Base-by-base conservation (phyloP, 35 echinoderm and acorn worm species). In the Anneissia japonica region DNA sequence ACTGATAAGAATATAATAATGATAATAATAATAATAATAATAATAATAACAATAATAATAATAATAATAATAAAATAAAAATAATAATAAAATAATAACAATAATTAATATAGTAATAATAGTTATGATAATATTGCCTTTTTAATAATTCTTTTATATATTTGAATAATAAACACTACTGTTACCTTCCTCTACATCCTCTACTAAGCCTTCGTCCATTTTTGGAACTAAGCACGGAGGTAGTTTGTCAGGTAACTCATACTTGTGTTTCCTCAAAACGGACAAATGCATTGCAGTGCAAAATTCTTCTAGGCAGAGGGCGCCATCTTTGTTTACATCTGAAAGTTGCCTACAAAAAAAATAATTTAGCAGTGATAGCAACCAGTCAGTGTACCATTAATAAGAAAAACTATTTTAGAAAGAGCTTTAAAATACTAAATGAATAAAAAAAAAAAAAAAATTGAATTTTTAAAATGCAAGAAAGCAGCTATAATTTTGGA, bases 281-380 rank as follows among this genome's bases (percentile, higher is more conserved):
- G 94, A 92, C 21, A 99, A 92, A 85, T 99, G 96, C 96, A 99
- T 99, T 80, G 96, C 96, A 46, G 96, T 99, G 46, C 89, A 99
- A 76, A 99, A 99, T 76, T 99, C 96, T 77, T 93, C 96, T 17
- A 99, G 31, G 26, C 87, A 99, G 2, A 99, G 82, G 3, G 96
- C 93, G 19, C 96, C 96, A 81, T 99, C 96, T 82, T 99, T 94
- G 79, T 99, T 99, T 0, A 99, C 96, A 86, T 99, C 96, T 17
- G 96, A 99, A 21, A 99, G 80, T 99, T 99, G 96, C 96, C 96
- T 99, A 80, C 30, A 37, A 41, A 55, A n/a, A n/a, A n/a, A 75
- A n/a, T 30, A 9, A 28, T 4, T 30, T 9, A 28, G 26, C 26
- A 75, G 74, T 9, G 4, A 9, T 26, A 75, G 32, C 4, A 4